A percentile compares a stretch with the other conserved stretches of the same genome.
Evolutionary conservation across 2,797 vertebrate genomes (phyloP).

Genomic region (Chloroceryle amazona): DNA sequence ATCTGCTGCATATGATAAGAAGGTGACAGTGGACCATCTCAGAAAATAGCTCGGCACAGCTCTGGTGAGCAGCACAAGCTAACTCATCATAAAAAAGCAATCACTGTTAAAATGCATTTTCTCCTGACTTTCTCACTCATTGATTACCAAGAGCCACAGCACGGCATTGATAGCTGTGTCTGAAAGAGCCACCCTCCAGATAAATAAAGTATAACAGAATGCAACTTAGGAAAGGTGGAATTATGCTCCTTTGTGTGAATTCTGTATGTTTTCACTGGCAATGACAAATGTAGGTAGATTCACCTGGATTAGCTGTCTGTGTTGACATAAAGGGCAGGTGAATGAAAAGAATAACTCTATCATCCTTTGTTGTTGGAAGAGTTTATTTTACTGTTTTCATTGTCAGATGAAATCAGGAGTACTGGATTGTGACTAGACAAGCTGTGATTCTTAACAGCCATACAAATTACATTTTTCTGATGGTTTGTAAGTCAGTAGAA

Average conservation of each 20-base stretch:
- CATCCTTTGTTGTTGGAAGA: constrained; percentile 61
- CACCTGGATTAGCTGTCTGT: constrained; percentile 74
- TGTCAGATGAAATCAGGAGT: constrained; percentile 63
- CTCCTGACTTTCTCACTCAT: not conserved
- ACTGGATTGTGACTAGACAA: constrained; percentile 59
- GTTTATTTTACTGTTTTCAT: constrained; percentile 75
- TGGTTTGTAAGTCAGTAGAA: constrained; percentile 61
- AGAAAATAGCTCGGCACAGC: constrained; percentile 1
- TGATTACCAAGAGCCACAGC: not conserved
- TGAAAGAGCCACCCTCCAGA: constrained; percentile 3
- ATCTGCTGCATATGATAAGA: not conserved
- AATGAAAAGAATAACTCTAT: constrained; percentile 72
- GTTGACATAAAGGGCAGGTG: constrained; percentile 71
- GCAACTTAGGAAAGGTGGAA: not conserved
- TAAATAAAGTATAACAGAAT: constrained; percentile 18
- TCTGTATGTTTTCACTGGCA: constrained; percentile 49
- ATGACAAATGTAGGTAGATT: constrained; percentile 65
- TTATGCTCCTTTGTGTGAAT: not conserved
- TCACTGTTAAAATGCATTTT: not conserved
- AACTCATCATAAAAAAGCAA: not conserved
- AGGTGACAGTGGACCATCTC: not conserved
- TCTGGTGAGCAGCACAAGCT: constrained; percentile 31
- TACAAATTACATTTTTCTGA: constrained; percentile 18
- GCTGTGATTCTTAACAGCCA: constrained; percentile 64
- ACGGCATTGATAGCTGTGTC: not conserved